phyloP scores from a whole-genome alignment of 2,888 invertebrate species.

The Platycheirus albimanus region DNA sequence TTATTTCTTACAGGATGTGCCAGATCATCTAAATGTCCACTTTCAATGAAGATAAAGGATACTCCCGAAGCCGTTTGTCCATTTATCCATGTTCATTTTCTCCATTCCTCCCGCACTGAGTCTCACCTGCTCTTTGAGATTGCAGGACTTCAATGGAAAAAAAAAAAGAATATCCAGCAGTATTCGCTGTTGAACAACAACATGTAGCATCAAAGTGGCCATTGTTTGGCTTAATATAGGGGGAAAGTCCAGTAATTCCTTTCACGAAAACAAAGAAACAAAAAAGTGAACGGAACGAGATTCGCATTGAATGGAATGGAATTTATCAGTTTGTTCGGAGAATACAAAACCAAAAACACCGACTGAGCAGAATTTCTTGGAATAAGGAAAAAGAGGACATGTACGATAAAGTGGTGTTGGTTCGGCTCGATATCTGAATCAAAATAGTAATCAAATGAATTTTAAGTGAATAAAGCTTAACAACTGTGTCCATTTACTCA shows the following conservation, averaged over 20 bases:
- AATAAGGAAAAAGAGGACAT: neutral
- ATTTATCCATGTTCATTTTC: conserved; percentile 13
- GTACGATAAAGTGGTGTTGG: conserved; percentile 4
- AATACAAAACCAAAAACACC: neutral
- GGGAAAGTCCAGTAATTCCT: neutral
- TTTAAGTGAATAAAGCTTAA: conserved; percentile 44
- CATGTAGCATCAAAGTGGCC: conserved; percentile 50
- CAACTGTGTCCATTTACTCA: no score
- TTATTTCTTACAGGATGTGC: conserved; percentile 48
- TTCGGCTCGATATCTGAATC: conserved; percentile 1
- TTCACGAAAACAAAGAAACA: neutral
- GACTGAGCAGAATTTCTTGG: conserved; percentile 4
- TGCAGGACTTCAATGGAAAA: neutral
- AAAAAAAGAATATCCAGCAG: conserved; percentile 47
- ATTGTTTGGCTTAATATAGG: conserved; percentile 24
- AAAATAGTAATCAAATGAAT: conserved; percentile 41
- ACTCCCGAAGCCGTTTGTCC: conserved; percentile 49
- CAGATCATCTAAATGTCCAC: conserved; percentile 60
- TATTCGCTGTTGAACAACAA: conserved; percentile 32
- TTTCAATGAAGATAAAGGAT: conserved; percentile 62
- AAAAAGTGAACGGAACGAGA: neutral
- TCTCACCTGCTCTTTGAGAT: neutral
- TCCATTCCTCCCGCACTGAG: neutral
- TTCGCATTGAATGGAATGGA: neutral
- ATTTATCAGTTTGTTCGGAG: conserved; percentile 18